Evolutionary conservation across 1,140 invertebrate genomes (phyloP).

Genomic region (Arion vulgaris): DNA sequence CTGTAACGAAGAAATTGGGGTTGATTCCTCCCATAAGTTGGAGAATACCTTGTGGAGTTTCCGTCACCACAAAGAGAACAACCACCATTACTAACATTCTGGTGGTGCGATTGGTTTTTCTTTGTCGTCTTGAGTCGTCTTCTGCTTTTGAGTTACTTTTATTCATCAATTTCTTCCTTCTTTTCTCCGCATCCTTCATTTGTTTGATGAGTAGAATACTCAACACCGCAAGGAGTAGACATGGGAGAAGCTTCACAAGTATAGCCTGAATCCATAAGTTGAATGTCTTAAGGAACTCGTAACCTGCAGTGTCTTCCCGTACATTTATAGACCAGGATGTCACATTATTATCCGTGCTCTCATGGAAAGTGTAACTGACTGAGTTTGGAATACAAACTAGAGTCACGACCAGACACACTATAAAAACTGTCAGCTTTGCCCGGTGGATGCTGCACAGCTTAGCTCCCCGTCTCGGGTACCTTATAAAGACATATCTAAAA

Average conservation of each 20-base stretch:
- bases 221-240: slow-evolving; percentile 85
- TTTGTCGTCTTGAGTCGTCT: slow-evolving; percentile 49
- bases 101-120: slow-evolving; percentile 88
- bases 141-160: slow-evolving; percentile 57
- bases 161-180: slow-evolving; percentile 63
- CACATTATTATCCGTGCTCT: slow-evolving; percentile 67
- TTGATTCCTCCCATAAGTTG: slow-evolving; percentile 64
- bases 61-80: slow-evolving; percentile 87
- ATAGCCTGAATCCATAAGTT: slow-evolving; percentile 91
- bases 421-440: slow-evolving; percentile 82
- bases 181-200: slow-evolving; percentile 77
- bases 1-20: slow-evolving; percentile 63
- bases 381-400: slow-evolving; percentile 86
- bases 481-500: slow-evolving; percentile 80
- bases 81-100: slow-evolving; percentile 91
- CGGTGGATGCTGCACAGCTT: slow-evolving; percentile 84
- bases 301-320: slow-evolving; percentile 76
- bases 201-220: slow-evolving; percentile 85
- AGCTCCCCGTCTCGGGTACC: slow-evolving; percentile 73
- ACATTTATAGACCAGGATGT: slow-evolving; percentile 73
- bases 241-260: slow-evolving; percentile 88
- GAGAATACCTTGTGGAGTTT: slow-evolving; percentile 81
- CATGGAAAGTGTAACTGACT: slow-evolving; percentile 75
- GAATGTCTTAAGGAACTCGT: slow-evolving; percentile 77
- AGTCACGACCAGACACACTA: slow-evolving; percentile 82